Evolutionary conservation across 2,113 vertebrate species (phyloP).

Genomic region (Megaptera novaeangliae): DNA sequence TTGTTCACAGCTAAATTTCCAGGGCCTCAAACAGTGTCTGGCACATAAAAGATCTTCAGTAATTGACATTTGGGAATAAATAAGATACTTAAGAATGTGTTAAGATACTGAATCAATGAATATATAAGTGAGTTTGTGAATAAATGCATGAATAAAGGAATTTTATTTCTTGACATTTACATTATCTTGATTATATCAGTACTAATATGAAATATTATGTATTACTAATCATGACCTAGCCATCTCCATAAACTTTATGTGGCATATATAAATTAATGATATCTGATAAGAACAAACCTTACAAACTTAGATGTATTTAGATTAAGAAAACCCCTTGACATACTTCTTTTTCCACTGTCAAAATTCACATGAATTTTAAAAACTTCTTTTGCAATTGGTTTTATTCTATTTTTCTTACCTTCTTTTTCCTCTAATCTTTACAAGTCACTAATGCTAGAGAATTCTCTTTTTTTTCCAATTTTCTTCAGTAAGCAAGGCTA

Average conservation of each 20-base stretch:
- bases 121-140: neutral
- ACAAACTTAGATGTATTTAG: neutral
- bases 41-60: neutral
- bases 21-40: neutral
- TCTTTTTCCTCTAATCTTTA: neutral
- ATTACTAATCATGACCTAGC: neutral
- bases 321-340: neutral
- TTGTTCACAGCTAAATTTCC: neutral
- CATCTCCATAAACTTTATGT: neutral
- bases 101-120: slow-evolving; percentile 12
- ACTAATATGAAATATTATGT: neutral
- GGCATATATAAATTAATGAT: neutral
- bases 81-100: neutral
- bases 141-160: neutral
- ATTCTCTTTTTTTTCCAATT: neutral
- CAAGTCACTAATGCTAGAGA: neutral
- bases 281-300: neutral
- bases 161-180: slow-evolving; percentile 8
- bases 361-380: neutral
- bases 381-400: neutral
- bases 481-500: neutral
- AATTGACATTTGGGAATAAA: neutral
- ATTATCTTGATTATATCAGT: neutral
- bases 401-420: neutral
- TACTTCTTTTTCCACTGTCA: neutral